Percentiles rank a stretch among this genome's conserved stretches.
phyloP scores from a whole-genome alignment of 2,888 invertebrate genomes.

The Drosophila helvetica region DNA sequence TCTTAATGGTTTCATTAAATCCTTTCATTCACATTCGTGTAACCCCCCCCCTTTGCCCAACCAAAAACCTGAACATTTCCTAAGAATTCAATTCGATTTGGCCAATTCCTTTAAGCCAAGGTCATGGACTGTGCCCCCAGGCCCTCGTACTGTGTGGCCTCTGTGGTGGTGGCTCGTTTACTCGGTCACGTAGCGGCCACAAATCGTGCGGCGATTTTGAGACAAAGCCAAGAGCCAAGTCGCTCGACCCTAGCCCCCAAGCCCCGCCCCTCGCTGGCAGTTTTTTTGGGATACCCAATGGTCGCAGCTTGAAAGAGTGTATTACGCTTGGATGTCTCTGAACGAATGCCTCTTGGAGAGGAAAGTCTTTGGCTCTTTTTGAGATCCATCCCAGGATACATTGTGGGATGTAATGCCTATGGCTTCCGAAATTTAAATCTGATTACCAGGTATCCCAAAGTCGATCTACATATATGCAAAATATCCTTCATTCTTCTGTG shows the following conservation, averaged over 20 bases:
- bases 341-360: neutral
- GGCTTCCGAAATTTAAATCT: neutral
- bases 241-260: conserved; percentile 15
- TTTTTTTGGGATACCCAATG: conserved; percentile 6
- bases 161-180: conserved; percentile 25
- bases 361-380: neutral
- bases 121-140: conserved; percentile 20
- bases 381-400: too few relatives aligned
- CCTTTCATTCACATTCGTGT: neutral
- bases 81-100: neutral
- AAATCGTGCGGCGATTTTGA: conserved; percentile 63
- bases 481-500: neutral
- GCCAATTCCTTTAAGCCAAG: conserved; percentile 38
- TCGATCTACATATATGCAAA: neutral
- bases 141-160: conserved; percentile 14
- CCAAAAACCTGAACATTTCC: neutral
- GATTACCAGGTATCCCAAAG: neutral
- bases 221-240: conserved; percentile 43
- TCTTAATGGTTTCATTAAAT: neutral
- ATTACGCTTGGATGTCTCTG: neutral
- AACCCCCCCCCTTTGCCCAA: too few relatives aligned
- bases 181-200: conserved; percentile 66
- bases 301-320: neutral
- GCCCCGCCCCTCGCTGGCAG: conserved; percentile 38
- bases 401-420: neutral